Conservation (phyloP, 2,113 vertebrate genomes). For the Nesogale talazaci region DNA sequence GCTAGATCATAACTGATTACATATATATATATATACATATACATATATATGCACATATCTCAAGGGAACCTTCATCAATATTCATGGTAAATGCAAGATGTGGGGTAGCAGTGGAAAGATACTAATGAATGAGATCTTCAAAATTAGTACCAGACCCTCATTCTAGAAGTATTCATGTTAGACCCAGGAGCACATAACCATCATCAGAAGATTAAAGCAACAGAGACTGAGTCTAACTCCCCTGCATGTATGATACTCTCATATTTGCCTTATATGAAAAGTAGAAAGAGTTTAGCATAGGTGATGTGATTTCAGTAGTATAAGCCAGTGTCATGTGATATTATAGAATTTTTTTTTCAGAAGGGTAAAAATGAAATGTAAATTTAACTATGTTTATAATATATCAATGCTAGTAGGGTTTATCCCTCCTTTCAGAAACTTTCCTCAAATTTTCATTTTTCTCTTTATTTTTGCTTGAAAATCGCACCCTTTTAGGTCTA, state of each 20-base stretch:
- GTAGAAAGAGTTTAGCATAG: not conserved
- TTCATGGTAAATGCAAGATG: not conserved
- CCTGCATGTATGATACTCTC: not conserved
- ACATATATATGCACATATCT: too few relatives aligned
- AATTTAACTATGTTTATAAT: not conserved
- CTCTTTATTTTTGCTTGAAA: not conserved
- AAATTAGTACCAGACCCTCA: not conserved
- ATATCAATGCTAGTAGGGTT: not conserved
- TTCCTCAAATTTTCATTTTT: not conserved
- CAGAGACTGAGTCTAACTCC: not conserved
- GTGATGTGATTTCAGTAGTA: rapidly evolving
- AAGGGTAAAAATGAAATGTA: not conserved
- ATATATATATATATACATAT: not conserved
- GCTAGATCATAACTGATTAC: not conserved
- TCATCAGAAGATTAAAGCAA: not conserved
- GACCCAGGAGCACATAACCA: not conserved
- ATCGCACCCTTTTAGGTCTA: not conserved
- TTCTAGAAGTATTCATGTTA: not conserved
- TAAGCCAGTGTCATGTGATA: too few relatives aligned
- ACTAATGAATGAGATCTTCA: not conserved
- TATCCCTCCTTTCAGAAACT: not conserved
- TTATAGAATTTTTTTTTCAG: not conserved
- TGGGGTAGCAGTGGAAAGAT: not conserved
- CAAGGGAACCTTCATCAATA: not conserved
- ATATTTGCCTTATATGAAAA: not conserved